These are phyloP conservation scores for Mactra quadrangularis DNA, from an alignment of 1,140 invertebrate species.

Conservation along the genomic window DNA sequence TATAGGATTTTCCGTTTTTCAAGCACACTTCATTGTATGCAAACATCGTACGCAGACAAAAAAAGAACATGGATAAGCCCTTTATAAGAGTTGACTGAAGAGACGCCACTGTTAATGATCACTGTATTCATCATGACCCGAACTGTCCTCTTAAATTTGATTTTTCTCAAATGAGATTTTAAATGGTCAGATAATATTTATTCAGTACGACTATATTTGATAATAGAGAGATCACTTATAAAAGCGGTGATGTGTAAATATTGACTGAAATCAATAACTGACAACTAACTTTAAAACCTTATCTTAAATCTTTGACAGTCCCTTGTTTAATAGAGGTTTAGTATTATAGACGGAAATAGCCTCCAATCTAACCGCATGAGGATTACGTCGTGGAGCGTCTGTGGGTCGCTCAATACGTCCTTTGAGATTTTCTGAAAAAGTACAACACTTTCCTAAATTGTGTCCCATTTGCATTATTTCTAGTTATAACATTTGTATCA, in stretches of 20 bases:
- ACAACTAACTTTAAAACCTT: neutral
- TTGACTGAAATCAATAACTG: constrained; percentile 8
- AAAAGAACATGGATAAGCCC: constrained; percentile 5
- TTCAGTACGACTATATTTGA: constrained; percentile 8
- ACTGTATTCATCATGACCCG: neutral
- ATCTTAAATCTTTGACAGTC: neutral
- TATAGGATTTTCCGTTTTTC: constrained; percentile 1
- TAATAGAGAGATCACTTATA: constrained; percentile 17
- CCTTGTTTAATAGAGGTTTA: too few species aligned
- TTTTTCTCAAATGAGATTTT: constrained; percentile 21
- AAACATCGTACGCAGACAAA: constrained; percentile 2
- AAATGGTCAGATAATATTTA: constrained; percentile 1
- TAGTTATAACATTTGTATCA: too few species aligned
- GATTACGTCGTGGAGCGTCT: neutral
- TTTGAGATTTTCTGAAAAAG: too few species aligned
- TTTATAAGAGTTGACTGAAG: neutral
- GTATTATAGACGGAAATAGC: neutral
- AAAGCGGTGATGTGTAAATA: constrained; percentile 17
- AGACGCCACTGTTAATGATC: constrained; percentile 30
- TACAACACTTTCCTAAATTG: neutral
- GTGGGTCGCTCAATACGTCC: constrained; percentile 3
- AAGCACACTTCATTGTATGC: constrained; percentile 11
- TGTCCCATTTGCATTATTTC: too few species aligned
- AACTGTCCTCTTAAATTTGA: constrained; percentile 22
- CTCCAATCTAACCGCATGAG: neutral